Base-by-base conservation (phyloP, 1,140 invertebrate genomes). In the Pseudoatta argentina region DNA sequence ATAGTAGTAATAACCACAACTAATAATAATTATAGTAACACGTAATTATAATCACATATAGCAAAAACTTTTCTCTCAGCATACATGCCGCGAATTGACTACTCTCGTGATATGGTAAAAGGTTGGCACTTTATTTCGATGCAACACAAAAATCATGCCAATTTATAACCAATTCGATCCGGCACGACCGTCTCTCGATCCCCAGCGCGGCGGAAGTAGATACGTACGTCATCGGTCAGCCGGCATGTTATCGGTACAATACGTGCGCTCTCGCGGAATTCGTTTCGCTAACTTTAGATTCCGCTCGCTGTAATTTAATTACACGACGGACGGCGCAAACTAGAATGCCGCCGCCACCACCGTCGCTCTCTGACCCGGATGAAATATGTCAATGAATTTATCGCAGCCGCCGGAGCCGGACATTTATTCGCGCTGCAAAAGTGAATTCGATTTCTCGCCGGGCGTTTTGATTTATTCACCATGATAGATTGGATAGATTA, bases 351-450 rank as follows among this genome's bases (percentile, higher is more conserved):
- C 59, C 61, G 14, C 44, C 34, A 61, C 61, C 55, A 51, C 18
- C 53, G 63, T 14, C 27, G 30, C 59, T 34, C 63, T 30, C 72
- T 39, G 16, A 34, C 75, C 39, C 63, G 77, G 63, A 83, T 83
- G 79, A 83, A 83, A 83, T 83, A 83, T 73, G 79, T 83, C 79
- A 83, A 83, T 83, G 79, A 83, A 83, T 83, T 83, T 83, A 83
- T 83, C 79, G 79, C 69, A 73, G 79, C 69, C 79, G 55, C 79
- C 69, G 55, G 48, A 51, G 55, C 53, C 69, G 79, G 79, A 83
- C 79, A 83, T 83, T 83, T 83, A 83, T 83, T 83, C 79, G 79
- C 69, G 79, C 69, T 83, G 79, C 79, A 83, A 83, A 83, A 83
- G 79, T 83, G 79, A 83, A 83, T 83, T 83, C 79, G 79, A 83